Conservation (phyloP, 1,140 invertebrate genomes). For the Stenopsyche tienmushanensis region DNA sequence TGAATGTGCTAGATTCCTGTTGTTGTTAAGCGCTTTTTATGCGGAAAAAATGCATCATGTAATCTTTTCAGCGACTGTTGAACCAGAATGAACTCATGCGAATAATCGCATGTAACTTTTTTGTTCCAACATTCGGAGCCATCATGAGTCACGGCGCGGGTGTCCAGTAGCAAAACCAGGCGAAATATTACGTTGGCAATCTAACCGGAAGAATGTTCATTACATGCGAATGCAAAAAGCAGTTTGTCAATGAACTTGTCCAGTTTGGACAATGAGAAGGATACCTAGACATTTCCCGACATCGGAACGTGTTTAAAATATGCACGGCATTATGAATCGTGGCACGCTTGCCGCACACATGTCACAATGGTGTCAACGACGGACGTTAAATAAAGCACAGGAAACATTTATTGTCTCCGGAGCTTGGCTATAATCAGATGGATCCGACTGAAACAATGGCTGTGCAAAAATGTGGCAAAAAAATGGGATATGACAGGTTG, state of each 20-base stretch:
- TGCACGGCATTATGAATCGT: neutral
- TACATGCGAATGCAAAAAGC: neutral
- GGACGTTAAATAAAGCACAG: slow-evolving; percentile 21
- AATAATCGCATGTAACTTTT: too few relatives aligned
- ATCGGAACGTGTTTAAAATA: neutral
- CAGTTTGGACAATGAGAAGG: neutral
- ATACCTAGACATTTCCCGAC: neutral
- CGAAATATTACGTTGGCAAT: too few relatives aligned
- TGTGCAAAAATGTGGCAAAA: neutral
- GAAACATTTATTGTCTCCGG: neutral
- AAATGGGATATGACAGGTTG: too few relatives aligned
- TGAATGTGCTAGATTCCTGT: too few relatives aligned
- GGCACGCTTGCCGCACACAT: neutral
- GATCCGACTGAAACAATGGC: neutral
- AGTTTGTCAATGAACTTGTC: neutral
- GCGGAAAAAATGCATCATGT: too few relatives aligned
- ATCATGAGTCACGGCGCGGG: neutral
- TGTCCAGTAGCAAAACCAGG: neutral
- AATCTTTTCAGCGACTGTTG: too few relatives aligned
- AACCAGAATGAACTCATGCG: too few relatives aligned
- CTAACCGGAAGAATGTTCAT: neutral
- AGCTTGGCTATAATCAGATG: too few relatives aligned
- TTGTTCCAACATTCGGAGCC: too few relatives aligned
- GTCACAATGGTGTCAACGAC: neutral
- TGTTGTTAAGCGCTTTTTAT: too few relatives aligned